Evolutionary conservation across 1,140 invertebrate species (phyloP).

Genomic region (Drosophila orena): DNA sequence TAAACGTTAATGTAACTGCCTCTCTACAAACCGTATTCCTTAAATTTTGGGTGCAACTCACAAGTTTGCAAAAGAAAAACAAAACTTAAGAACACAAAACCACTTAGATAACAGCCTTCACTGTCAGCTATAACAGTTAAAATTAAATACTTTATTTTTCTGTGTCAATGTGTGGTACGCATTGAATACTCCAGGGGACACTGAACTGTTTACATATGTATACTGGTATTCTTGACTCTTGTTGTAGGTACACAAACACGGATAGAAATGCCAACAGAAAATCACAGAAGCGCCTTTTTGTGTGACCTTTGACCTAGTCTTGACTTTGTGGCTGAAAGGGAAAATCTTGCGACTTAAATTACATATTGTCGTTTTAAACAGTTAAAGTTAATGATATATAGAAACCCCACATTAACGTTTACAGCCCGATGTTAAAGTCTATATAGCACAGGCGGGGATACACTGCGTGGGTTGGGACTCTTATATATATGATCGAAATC

Average conservation of each 20-base stretch:
- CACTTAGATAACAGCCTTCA: slow-evolving; percentile 9
- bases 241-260: slow-evolving; percentile 37
- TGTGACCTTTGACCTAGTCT: slow-evolving; percentile 12
- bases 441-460: slow-evolving; percentile 51
- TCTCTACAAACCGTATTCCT: slow-evolving; percentile 11
- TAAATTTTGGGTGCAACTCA: slow-evolving; percentile 2
- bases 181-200: slow-evolving; percentile 4
- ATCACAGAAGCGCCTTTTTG: slow-evolving; percentile 9
- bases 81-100: slow-evolving; percentile 34
- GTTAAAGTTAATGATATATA: slow-evolving; percentile 31
- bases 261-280: slow-evolving; percentile 29
- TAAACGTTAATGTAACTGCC: slow-evolving; percentile 28
- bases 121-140: slow-evolving; percentile 40
- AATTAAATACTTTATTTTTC: slow-evolving; percentile 10
- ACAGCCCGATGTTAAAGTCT: slow-evolving; percentile 24
- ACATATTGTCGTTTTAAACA: slow-evolving; percentile 52
- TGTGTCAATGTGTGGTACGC: slow-evolving; percentile 21
- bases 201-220: slow-evolving; percentile 31
- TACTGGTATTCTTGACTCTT: slow-evolving; percentile 11
- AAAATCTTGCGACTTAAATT: slow-evolving; percentile 12
- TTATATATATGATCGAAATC: slow-evolving; percentile 21
- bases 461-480: slow-evolving; percentile 31
- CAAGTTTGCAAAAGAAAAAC: slow-evolving; percentile 10
- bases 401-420: slow-evolving; percentile 16
- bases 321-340: neutral